phyloP scores from a whole-genome alignment of 64 coral and sea anemone genomes.

The Montipora cactus region DNA sequence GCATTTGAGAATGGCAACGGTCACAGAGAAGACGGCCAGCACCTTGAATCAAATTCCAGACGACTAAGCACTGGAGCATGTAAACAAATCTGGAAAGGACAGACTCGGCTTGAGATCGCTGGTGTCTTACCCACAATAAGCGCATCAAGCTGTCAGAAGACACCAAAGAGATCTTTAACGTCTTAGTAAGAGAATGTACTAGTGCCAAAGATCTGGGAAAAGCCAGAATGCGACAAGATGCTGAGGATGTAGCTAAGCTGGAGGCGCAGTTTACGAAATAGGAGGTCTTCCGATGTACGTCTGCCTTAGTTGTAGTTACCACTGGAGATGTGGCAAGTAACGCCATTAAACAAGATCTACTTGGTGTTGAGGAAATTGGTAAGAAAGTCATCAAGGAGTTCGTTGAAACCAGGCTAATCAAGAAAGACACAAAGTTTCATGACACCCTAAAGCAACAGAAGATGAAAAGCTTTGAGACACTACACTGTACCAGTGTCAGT shows the following conservation, averaged over 20 bases:
- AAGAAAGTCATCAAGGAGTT: too few relatives aligned
- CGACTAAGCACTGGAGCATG: constrained; percentile 80
- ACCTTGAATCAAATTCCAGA: constrained; percentile 79
- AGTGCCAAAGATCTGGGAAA: constrained; percentile 56
- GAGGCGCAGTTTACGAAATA: too few relatives aligned
- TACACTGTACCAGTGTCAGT: too few relatives aligned
- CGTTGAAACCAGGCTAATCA: too few relatives aligned
- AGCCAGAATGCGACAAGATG: constrained; percentile 44
- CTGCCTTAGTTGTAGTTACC: too few relatives aligned
- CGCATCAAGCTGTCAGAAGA: constrained; percentile 63
- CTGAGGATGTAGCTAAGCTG: constrained; percentile 33
- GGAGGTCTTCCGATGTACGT: too few relatives aligned
- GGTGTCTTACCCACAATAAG: constrained; percentile 75
- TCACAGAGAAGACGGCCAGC: constrained; percentile 62
- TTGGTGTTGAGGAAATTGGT: too few relatives aligned
- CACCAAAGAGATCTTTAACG: constrained; percentile 76
- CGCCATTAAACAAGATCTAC: too few relatives aligned
- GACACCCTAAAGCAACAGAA: too few relatives aligned
- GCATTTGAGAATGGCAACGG: constrained; percentile 56
- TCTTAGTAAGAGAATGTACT: constrained; percentile 5
- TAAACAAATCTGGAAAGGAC: constrained; percentile 73
- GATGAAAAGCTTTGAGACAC: too few relatives aligned
- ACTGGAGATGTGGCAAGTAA: too few relatives aligned
- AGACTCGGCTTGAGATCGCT: constrained; percentile 70
- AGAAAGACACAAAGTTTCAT: too few relatives aligned